Conservation (phyloP, 2,888 invertebrate species). For the Synergus gifuensis region DNA sequence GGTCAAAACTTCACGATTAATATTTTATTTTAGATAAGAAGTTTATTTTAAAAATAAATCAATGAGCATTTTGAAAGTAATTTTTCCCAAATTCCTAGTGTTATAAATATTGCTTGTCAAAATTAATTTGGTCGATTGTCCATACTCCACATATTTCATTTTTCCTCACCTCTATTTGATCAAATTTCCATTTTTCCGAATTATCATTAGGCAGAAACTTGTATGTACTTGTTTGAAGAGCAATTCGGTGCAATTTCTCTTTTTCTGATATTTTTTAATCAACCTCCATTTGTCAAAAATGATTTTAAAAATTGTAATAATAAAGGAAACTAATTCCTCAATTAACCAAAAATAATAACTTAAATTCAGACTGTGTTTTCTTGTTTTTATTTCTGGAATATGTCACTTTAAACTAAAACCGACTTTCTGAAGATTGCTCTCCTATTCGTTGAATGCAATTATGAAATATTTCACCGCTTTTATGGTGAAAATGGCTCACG, state of each 20-base stretch:
- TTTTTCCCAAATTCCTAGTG: background rate
- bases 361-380: background rate
- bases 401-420: background rate
- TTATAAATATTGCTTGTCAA: background rate
- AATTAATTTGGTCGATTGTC: background rate
- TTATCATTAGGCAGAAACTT: background rate
- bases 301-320: too few relatives aligned
- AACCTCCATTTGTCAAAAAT: background rate
- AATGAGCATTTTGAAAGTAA: background rate
- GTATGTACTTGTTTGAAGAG: background rate
- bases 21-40: background rate
- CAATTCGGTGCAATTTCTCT: too few relatives aligned
- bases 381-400: background rate
- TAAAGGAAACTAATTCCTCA: background rate
- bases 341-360: background rate
- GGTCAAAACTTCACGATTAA: background rate
- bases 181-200: background rate
- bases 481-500: slow-evolving; percentile 33
- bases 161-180: background rate
- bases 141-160: background rate
- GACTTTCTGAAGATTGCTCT: slow-evolving; percentile 2
- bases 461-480: slow-evolving; percentile 19
- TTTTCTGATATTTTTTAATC: too few relatives aligned
- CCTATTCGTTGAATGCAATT: slow-evolving; percentile 24
- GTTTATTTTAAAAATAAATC: too few relatives aligned